Base-by-base conservation (phyloP, 2,113 vertebrate species). In the Microtus montanus region DNA sequence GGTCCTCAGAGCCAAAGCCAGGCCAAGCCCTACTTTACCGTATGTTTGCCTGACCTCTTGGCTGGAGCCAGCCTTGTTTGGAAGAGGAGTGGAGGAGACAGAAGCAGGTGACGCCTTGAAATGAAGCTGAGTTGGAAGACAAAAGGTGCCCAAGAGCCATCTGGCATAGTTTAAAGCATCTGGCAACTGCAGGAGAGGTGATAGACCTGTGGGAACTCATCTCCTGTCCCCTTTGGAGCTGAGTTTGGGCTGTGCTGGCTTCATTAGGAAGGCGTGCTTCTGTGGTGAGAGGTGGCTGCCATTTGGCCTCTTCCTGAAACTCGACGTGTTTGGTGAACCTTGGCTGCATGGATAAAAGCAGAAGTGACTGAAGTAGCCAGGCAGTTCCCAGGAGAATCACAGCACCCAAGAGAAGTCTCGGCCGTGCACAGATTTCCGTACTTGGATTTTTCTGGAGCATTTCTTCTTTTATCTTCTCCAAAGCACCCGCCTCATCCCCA, bases 141-240 rank as follows among this genome's bases (percentile, higher is more conserved):
- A 89, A 91, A 95, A 11, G 95, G 87, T 84, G 80, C 79, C 87
- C 88, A 96, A 91, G 89, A 97, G 95, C 97, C 97, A 93, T 96
- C 95, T 98, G 98, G 97, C 98, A 98, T 98, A 98, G 98, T 98
- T 98, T 98, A 98, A 98, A 97, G 98, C 98, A 97, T 96, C 97
- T 97, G 87, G 85, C 64, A 93, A 47, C 14, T 38, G 58, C 61
- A 10, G 30, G 87, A 74, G 24, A 84, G 74, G n/a, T 90, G 78
- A 90, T 83, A 71, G 22, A 22, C 63, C 64, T 2, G 0, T 22
- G 87, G 82, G 33, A 3, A 2, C 26, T 80, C 58, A 38, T 77
- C 38, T 94, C 92, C 91, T 91, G 49, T 74, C 63, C 75, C 63
- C 78, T 89, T 88, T 5, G 52, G 73, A 35, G 13, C 70, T 30